Percentiles rank a stretch among this genome's conserved stretches.
Conservation (phyloP, 1,140 invertebrate genomes). For the Venturia canescens region DNA sequence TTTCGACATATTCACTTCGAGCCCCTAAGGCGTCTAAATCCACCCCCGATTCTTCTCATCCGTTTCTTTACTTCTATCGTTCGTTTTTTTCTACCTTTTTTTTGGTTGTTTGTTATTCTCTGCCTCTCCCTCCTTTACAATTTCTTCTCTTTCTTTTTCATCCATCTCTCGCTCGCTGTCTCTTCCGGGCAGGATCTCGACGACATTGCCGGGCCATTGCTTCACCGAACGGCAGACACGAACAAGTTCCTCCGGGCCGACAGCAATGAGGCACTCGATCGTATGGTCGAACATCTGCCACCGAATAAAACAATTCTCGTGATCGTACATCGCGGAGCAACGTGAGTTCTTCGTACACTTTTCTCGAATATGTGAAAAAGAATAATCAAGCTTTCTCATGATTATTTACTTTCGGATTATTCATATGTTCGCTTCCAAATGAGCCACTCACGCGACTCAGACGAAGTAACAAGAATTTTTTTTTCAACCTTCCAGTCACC, state of each 20-base stretch:
- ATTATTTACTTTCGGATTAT: too few relatives aligned
- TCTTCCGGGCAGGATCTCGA: slow-evolving; percentile 85
- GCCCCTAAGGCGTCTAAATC: background rate
- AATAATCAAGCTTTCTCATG: slow-evolving; percentile 2
- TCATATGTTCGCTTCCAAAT: too few relatives aligned
- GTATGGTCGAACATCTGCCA: slow-evolving; percentile 85
- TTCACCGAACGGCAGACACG: slow-evolving; percentile 93
- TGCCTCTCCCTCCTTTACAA: background rate
- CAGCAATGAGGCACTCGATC: slow-evolving; percentile 87
- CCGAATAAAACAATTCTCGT: slow-evolving; percentile 79
- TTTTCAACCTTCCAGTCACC: slow-evolving; percentile 81
- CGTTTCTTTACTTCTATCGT: background rate
- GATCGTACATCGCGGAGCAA: slow-evolving; percentile 80
- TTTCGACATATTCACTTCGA: background rate
- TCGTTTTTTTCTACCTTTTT: background rate
- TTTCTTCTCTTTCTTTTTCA: background rate
- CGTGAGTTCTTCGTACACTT: too few relatives aligned
- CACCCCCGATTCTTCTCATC: background rate
- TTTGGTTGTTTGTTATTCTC: background rate
- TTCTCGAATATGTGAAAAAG: too few relatives aligned
- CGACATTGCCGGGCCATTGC: slow-evolving; percentile 86
- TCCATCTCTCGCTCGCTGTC: slow-evolving; percentile 24
- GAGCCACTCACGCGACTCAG: too few relatives aligned
- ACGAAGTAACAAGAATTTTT: background rate
- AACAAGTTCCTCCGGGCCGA: slow-evolving; percentile 94